Conservation (phyloP, 2,113 vertebrate species). For the Elgaria multicarinata region DNA sequence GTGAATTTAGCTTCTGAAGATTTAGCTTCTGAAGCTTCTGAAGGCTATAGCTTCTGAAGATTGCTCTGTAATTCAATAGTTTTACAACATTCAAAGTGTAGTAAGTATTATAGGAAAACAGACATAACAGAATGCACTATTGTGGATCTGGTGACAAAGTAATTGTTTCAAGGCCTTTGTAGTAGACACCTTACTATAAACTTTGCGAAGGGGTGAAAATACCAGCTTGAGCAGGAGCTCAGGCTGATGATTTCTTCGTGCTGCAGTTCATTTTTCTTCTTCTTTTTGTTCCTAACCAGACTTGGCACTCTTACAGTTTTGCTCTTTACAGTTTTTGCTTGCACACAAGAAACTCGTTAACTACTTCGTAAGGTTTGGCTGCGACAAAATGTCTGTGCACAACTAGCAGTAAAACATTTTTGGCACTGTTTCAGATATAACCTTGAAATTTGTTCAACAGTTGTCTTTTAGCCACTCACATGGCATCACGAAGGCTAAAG, state of each 20-base stretch:
- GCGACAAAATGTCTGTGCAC: not conserved
- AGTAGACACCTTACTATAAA: not conserved
- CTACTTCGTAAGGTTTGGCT: not conserved
- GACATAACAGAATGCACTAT: too few relatives aligned
- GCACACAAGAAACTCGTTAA: accelerated
- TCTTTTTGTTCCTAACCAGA: not conserved
- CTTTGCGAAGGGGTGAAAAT: not conserved
- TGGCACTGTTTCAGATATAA: not conserved
- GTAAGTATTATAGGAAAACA: not conserved
- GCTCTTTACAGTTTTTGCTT: not conserved
- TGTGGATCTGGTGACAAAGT: not conserved
- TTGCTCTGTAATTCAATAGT: not conserved
- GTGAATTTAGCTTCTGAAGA: not conserved
- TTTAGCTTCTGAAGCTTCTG: not conserved
- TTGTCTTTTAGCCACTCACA: not conserved
- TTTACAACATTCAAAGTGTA: not conserved
- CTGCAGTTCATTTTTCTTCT: not conserved
- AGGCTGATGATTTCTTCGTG: not conserved
- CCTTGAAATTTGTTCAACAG: not conserved
- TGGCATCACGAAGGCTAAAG: not conserved
- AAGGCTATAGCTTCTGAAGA: not conserved
- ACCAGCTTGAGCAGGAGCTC: not conserved
- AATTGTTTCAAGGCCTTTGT: not conserved
- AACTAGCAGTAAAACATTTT: not conserved
- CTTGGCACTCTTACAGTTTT: not conserved